Conservation (phyloP, 2,888 invertebrate genomes). For the Branchipolynoe longqiensis region DNA sequence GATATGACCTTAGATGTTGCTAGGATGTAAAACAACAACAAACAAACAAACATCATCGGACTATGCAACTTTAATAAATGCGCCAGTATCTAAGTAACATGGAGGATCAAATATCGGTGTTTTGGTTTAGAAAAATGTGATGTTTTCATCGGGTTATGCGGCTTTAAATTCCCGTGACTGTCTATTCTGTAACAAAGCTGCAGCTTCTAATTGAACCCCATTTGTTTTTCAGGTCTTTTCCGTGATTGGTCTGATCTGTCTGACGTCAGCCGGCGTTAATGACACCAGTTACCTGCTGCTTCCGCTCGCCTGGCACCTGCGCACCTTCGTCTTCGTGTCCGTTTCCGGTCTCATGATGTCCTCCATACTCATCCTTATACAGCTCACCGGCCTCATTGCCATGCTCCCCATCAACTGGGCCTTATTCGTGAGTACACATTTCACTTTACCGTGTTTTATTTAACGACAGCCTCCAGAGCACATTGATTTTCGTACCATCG, state of each 20-base stretch:
- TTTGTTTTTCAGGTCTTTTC: constrained; percentile 72
- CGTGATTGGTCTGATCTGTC: constrained; percentile 69
- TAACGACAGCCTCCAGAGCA: too few relatives aligned
- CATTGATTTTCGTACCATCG: too few relatives aligned
- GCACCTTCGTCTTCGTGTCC: constrained; percentile 74
- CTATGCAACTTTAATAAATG: too few relatives aligned
- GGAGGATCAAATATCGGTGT: too few relatives aligned
- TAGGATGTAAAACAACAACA: too few relatives aligned
- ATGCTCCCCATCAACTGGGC: constrained; percentile 73
- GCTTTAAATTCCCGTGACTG: not conserved
- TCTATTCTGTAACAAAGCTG: not conserved
- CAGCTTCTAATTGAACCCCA: not conserved
- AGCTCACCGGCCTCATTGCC: constrained; percentile 69
- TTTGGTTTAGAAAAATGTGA: too few relatives aligned
- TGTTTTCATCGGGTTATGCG: too few relatives aligned
- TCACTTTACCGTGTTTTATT: too few relatives aligned
- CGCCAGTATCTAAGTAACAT: too few relatives aligned
- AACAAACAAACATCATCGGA: too few relatives aligned
- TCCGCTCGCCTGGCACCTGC: constrained; percentile 74
- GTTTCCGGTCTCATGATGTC: constrained; percentile 70
- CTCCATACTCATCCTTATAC: constrained; percentile 66
- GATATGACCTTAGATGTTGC: too few relatives aligned
- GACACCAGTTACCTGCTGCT: constrained; percentile 71
- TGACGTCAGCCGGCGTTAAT: constrained; percentile 69
- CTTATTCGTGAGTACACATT: constrained; percentile 69